These are phyloP conservation scores for Poeciliopsis paucimaculata DNA, from an alignment of 2,797 vertebrate species.

Conservation along the genomic window DNA sequence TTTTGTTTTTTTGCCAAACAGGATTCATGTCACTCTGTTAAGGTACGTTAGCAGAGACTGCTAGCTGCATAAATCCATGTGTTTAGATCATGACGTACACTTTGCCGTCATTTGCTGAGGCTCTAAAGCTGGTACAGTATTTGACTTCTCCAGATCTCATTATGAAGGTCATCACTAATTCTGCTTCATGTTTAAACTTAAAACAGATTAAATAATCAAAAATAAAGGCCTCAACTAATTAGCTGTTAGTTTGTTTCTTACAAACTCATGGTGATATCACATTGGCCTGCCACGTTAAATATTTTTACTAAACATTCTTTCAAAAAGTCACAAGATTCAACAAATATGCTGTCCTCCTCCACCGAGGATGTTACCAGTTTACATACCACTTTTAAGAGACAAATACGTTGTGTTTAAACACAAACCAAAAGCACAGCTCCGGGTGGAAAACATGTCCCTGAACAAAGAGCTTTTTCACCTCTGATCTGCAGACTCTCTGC, in stretches of 20 bases:
- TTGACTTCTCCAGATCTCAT: background rate
- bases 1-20: rapidly evolving
- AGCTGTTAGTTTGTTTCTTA: background rate
- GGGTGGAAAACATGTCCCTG: background rate
- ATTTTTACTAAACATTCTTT: background rate
- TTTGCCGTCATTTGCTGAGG: background rate
- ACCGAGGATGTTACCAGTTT: background rate
- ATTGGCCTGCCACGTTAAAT: background rate
- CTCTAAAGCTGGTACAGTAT: background rate
- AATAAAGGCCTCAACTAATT: background rate
- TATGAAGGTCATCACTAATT: background rate
- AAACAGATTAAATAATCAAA: background rate
- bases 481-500: constrained; percentile 22
- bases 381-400: background rate
- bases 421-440: background rate
- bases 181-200: background rate
- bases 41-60: too few relatives aligned
- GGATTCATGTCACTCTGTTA: background rate
- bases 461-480: constrained; percentile 19
- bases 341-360: background rate
- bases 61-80: background rate
- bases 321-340: background rate
- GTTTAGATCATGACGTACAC: background rate
- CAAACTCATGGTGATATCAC: background rate
- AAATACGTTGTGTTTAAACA: constrained; percentile 5